phyloP scores from a whole-genome alignment of 2,888 invertebrate genomes.

The Drosophila colorata region DNA sequence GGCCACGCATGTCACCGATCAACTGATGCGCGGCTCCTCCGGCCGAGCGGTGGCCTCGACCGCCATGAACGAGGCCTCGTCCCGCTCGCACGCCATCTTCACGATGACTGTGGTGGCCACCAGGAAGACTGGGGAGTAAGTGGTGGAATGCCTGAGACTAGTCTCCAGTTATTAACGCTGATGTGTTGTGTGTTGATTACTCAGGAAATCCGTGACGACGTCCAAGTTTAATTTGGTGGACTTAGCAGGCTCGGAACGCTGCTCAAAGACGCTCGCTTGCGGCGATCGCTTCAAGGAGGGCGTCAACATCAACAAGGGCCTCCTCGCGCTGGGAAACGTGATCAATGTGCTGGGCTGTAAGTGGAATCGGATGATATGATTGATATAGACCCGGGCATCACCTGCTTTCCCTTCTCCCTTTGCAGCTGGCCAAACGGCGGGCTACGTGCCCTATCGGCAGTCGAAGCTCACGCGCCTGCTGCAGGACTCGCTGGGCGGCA shows the following conservation, averaged over 20 bases:
- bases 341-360: constrained; percentile 95
- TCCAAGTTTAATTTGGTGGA: constrained; percentile 97
- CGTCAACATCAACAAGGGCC: constrained; percentile 95
- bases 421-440: constrained; percentile 81
- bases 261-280: constrained; percentile 95
- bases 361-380: constrained; percentile 27
- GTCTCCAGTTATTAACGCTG: neutral
- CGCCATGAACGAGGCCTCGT: constrained; percentile 96
- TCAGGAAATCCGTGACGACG: constrained; percentile 89
- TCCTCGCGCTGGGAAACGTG: constrained; percentile 96
- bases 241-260: constrained; percentile 95
- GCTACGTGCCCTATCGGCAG: constrained; percentile 95
- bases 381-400: neutral
- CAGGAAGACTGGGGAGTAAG: constrained; percentile 88
- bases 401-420: neutral
- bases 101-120: constrained; percentile 90
- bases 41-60: constrained; percentile 94
- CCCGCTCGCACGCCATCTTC: constrained; percentile 96
- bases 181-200: constrained; percentile 1
- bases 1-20: constrained; percentile 89
- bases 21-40: constrained; percentile 89
- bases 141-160: neutral
- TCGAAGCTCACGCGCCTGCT: constrained; percentile 95
- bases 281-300: constrained; percentile 96
- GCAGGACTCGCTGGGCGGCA: constrained; percentile 97